Conservation (phyloP, 2,888 invertebrate species). For the Hydraecia micacea region DNA sequence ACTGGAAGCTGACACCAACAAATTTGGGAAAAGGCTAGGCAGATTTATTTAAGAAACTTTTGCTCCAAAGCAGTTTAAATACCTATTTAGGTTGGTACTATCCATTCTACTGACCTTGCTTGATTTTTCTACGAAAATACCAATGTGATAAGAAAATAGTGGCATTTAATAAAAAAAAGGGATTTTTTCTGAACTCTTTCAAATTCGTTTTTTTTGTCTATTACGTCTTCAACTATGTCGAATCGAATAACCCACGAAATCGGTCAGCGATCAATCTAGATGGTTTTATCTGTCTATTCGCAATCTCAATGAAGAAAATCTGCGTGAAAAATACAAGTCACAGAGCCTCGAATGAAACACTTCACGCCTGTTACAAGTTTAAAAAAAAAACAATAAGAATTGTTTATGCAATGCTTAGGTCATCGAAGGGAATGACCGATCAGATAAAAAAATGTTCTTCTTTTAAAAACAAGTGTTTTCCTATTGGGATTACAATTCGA, state of each 20-base stretch:
- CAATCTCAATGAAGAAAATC: slow-evolving; percentile 21
- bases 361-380: slow-evolving; percentile 24
- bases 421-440: slow-evolving; percentile 14
- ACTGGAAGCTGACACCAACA: no score
- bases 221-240: not conserved
- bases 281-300: slow-evolving; percentile 1
- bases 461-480: not conserved
- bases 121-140: no score
- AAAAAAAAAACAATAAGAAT: slow-evolving; percentile 11
- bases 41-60: not conserved
- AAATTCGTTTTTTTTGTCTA: not conserved
- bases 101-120: no score
- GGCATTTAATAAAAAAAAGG: not conserved
- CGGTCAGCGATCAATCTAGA: slow-evolving; percentile 15
- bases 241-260: slow-evolving; percentile 23
- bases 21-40: not conserved
- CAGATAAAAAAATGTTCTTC: not conserved
- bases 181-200: no score
- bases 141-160: not conserved
- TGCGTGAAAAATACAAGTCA: slow-evolving; percentile 42
- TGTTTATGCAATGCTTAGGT: slow-evolving; percentile 30
- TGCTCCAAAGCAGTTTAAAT: no score
- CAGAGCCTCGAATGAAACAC: not conserved
- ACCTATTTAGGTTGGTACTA: no score
- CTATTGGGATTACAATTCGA: not conserved